Base-by-base conservation (phyloP, 2,113 vertebrate species). In the Indri indri region DNA sequence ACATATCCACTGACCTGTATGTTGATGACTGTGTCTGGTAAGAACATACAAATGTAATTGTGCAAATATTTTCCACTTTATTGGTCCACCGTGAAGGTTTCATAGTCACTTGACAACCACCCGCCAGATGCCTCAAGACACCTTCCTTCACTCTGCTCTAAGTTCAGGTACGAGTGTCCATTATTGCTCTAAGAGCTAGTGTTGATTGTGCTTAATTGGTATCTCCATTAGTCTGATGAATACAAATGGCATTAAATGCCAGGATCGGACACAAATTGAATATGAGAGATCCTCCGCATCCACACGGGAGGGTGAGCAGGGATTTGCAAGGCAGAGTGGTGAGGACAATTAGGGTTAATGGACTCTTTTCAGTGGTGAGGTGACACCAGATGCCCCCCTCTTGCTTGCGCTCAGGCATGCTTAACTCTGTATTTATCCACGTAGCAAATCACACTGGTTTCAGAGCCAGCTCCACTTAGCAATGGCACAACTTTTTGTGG, bases 281-380 rank as follows among this genome's bases (percentile, higher is more conserved):
- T 42, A 70, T 0, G 32, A 94, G 94, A 52, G 57, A 23, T 66
- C 54, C 68, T 90, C 37, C 20, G 47, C 37, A 32, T 57, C 25
- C 88, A 88, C 88, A 61, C 50, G 95, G 91, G 93, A 97, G 65
- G 16, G 13, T 10, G 27, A 74, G 42, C 32, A 57, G 90, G 61
- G 54, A 66, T 80, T 95, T 77, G 84, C 63, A 77, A 95, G 96
- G 74, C 79, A 23, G 63, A 83, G 88, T 32, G 70, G 37, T 8
- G 37, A 80, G 95, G 91, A 95, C 94, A 83, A 96, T 96, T 77
- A 97, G 86, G 73, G 81, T n/a, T 97, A 91, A 96, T 92, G 91
- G 91, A 52, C 54, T 70, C 59, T 93, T 77, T 66, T 52, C 68
- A 59, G 83, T 0, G 42, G 57, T 7, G 40, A 73, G 85, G 71